Base-by-base conservation (phyloP, 2,888 invertebrate genomes). In the Crepidodera aurea region DNA sequence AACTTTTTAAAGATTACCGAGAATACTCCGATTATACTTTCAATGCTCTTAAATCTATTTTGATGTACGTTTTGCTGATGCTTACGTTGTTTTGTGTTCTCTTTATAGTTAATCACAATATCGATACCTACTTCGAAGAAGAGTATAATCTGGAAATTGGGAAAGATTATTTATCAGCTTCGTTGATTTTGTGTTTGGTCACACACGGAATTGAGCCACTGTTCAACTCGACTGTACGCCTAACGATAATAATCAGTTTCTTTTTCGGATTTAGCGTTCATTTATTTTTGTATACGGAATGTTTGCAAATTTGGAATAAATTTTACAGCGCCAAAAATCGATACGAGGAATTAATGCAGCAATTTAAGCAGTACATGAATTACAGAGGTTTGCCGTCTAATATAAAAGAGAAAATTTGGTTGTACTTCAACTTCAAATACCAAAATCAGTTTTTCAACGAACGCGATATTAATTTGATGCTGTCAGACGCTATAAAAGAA, bases 331-430 rank as follows among this genome's bases (percentile, higher is more conserved):
- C 74, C 0, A 69, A 62, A 7, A 71, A 72, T 48, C 77, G 76
- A 54, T 77, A 77, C 61, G 70, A 75, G 58, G 69, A 71, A 27
- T 55, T 77, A 42, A 63, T 73, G 6, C 78, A 80, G 51, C 82
- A 83, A 64, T 70, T 84, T 19, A 73, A 78, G 25, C 82, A 82
- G 46, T 83, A 80, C 58, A 79, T 82, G 73, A 77, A 73, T 2
- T 79, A 81, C 65, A 83, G 82, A 61, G 81, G 81, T 66, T 69
- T 83, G 3, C 81, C 83, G 0, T 64, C 69, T 1, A 48, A 66
- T 1, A 73, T 82, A 42, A 77, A 78, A 62, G 73, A 75, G 13
- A 77, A 79, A 48, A 72, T 84, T 1, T 66, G 78, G 3, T 63
- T 67, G 2, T 83, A 80, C 57, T 81, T 78, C 60, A 74, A 79